Evolutionary conservation across 2,113 vertebrate species (phyloP).

Genomic region (Pionites leucogaster): DNA sequence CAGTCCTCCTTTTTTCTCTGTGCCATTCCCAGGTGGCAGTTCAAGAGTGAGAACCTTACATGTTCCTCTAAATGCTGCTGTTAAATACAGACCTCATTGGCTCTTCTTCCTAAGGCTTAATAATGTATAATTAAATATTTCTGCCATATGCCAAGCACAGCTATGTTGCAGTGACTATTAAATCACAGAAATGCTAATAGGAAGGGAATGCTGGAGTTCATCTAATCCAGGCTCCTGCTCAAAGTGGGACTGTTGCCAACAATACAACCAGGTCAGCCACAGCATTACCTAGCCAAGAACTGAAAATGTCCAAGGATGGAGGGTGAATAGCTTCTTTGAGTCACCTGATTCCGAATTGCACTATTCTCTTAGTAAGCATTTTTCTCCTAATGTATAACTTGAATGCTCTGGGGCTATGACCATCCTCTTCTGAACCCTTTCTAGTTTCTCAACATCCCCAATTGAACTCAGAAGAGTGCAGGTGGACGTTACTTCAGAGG

Average conservation of each 20-base stretch:
- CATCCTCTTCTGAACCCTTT: background rate
- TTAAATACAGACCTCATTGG: background rate
- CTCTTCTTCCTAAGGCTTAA: background rate
- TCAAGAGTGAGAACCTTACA: background rate
- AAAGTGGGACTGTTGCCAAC: background rate
- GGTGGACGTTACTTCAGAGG: background rate
- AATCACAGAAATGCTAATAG: background rate
- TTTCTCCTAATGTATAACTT: background rate
- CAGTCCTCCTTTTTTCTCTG: background rate
- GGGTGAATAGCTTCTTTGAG: background rate
- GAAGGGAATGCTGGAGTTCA: background rate
- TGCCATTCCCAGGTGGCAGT: background rate
- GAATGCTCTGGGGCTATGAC: background rate
- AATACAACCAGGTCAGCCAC: background rate
- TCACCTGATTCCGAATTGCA: background rate
- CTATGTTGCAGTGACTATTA: background rate
- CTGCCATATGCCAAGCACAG: background rate
- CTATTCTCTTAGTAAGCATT: background rate
- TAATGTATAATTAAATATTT: conserved; percentile 5
- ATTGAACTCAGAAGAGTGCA: background rate
- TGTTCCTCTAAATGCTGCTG: background rate
- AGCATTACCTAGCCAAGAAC: background rate
- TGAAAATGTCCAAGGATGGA: background rate
- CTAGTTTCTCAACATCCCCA: background rate
- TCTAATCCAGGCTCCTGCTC: background rate